phyloP scores from a whole-genome alignment of 1,140 invertebrate species.

The Lordiphosa mommai region DNA sequence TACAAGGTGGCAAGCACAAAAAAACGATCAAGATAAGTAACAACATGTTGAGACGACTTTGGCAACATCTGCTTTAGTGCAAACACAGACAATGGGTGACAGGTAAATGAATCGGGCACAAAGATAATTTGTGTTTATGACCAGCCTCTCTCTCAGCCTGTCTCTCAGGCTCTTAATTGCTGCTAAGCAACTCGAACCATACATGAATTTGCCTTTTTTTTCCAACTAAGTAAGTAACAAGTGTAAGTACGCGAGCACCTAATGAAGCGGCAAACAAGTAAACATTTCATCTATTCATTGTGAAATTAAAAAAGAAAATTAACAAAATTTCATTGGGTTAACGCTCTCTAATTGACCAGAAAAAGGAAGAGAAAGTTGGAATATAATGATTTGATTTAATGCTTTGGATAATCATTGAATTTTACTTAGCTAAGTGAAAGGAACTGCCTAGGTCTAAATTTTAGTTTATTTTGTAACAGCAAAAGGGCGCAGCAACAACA shows the following conservation, averaged over 20 bases:
- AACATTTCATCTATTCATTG: constrained; percentile 1
- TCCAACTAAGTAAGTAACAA: constrained; percentile 14
- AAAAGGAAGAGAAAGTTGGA: too few relatives aligned
- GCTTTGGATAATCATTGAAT: too few relatives aligned
- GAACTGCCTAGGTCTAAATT: too few relatives aligned
- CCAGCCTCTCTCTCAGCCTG: too few relatives aligned
- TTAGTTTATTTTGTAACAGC: too few relatives aligned
- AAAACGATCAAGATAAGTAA: constrained; percentile 6
- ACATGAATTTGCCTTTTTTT: constrained; percentile 26
- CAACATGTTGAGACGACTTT: not conserved
- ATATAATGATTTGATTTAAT: too few relatives aligned
- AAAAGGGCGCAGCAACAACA: too few relatives aligned
- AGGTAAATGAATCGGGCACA: constrained; percentile 7
- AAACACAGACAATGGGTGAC: not conserved
- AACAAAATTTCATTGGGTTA: not conserved
- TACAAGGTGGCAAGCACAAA: constrained; percentile 20
- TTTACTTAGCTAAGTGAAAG: too few relatives aligned
- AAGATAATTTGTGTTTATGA: constrained; percentile 11
- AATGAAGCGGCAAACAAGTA: constrained; percentile 11
- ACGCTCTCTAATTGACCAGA: not conserved
- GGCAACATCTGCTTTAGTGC: not conserved
- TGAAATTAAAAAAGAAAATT: not conserved
- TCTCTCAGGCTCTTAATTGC: constrained; percentile 16
- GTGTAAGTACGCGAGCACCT: not conserved
- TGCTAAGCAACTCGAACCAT: not conserved